These are phyloP conservation scores for Helicoverpa zea DNA, from an alignment of 1,140 invertebrate genomes.

Conservation along the genomic window DNA sequence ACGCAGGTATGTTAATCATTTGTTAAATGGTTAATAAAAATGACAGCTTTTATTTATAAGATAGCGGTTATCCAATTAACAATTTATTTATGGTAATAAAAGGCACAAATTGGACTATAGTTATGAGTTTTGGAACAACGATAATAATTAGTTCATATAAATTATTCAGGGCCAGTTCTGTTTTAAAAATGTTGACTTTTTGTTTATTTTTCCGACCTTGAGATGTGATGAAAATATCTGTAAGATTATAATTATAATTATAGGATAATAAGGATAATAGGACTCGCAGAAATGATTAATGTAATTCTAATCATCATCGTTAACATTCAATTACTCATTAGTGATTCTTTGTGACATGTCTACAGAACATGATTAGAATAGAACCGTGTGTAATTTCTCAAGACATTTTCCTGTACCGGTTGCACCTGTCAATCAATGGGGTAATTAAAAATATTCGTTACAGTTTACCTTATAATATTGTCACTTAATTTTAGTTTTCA, in stretches of 20 bases:
- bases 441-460: slow-evolving; percentile 14
- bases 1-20: not conserved
- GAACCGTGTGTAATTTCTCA: slow-evolving; percentile 20
- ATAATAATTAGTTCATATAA: too few relatives aligned
- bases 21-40: slow-evolving; percentile 40
- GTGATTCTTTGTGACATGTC: slow-evolving; percentile 13
- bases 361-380: slow-evolving; percentile 9
- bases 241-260: not conserved
- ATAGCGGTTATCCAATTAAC: not conserved
- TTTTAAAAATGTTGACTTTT: not conserved
- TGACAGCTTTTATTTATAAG: slow-evolving; percentile 32
- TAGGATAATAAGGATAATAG: not conserved
- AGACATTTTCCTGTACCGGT: slow-evolving; percentile 12
- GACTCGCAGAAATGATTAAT: slow-evolving; percentile 16
- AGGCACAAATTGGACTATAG: not conserved
- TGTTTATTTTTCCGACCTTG: not conserved
- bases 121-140: not conserved
- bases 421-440: slow-evolving; percentile 14
- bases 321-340: slow-evolving; percentile 30
- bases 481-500: too few relatives aligned
- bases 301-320: slow-evolving; percentile 8
- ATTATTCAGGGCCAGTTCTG: too few relatives aligned
- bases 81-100: slow-evolving; percentile 16
- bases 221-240: too few relatives aligned
- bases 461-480: not conserved